A percentile compares a stretch with the other conserved stretches of the same genome.
These are phyloP conservation scores for Coilia nasus DNA, from an alignment of 2,797 vertebrate genomes.

Conservation along the genomic window DNA sequence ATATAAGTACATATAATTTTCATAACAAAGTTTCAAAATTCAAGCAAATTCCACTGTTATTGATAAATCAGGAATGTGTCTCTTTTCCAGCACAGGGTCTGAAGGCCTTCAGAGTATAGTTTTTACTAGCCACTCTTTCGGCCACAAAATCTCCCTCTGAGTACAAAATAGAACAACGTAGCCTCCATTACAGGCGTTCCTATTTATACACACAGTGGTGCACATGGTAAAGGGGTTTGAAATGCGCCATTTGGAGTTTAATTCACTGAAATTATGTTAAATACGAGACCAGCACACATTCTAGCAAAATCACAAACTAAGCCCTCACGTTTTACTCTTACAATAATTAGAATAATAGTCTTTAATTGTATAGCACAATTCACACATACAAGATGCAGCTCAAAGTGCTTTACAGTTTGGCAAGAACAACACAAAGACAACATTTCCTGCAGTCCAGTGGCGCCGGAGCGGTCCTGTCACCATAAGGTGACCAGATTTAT, in stretches of 20 bases:
- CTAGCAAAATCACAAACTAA: neutral
- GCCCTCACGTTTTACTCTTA: neutral
- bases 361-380: no score
- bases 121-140: neutral
- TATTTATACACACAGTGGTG: neutral
- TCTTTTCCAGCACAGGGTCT: slow-evolving; percentile 61
- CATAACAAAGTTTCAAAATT: no score
- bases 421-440: no score
- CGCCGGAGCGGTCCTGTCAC: no score
- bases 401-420: no score
- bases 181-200: neutral
- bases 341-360: no score
- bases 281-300: neutral
- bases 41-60: slow-evolving; percentile 44
- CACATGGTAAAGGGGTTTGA: neutral
- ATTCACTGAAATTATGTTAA: neutral
- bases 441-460: no score
- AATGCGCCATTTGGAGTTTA: neutral
- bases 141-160: neutral
- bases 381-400: no score
- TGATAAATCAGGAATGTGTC: slow-evolving; percentile 66
- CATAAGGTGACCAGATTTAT: no score
- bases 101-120: slow-evolving; percentile 43
- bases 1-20: no score
- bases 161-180: neutral